These are phyloP conservation scores for Ictalurus furcatus DNA, from an alignment of 2,113 vertebrate species.

Conservation along the genomic window DNA sequence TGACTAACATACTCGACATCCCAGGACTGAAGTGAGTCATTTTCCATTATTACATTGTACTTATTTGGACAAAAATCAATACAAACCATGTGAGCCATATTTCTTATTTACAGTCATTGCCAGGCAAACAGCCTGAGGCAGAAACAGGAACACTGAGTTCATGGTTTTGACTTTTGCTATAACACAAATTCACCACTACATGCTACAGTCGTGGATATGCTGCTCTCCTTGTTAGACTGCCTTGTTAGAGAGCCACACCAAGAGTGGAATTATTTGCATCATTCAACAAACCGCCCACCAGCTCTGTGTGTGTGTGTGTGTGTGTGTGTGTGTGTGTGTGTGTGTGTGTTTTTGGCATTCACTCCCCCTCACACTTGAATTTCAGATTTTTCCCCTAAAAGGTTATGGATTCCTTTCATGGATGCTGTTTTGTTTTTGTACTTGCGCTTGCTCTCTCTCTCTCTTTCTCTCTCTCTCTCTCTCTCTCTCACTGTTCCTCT, in stretches of 20 bases:
- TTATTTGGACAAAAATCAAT: neutral
- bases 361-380: neutral
- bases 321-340: neutral
- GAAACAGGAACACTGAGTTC: neutral
- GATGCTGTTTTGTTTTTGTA: neutral
- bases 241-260: neutral
- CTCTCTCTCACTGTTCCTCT: neutral
- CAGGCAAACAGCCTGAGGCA: neutral
- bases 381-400: neutral
- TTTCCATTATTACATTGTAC: neutral
- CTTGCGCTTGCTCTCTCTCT: neutral
- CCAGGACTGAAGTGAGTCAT: conserved; percentile 94
- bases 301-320: neutral
- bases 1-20: conserved; percentile 95
- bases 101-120: neutral
- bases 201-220: neutral
- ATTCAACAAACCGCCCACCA: neutral
- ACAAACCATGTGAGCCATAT: neutral
- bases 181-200: neutral
- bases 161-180: neutral
- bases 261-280: conserved; percentile 23
- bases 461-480: too few relatives aligned
- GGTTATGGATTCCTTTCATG: neutral
- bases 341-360: neutral
- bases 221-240: conserved; percentile 34